A percentile compares a stretch with the other conserved stretches of the same genome.
Conservation (phyloP, 1,140 invertebrate species). For the Lepidurus couesii region DNA sequence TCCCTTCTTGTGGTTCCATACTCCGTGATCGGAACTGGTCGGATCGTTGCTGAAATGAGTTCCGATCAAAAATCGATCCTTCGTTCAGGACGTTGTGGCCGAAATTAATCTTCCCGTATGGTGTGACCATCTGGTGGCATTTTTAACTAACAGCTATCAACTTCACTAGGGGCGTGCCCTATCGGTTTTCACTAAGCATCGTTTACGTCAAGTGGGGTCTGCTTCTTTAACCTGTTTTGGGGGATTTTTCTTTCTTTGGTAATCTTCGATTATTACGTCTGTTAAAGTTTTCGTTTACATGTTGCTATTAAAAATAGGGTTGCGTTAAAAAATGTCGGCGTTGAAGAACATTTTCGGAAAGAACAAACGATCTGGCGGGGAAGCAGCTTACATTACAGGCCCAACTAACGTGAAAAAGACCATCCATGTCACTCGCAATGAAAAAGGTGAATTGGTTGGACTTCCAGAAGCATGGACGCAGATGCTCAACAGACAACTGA, state of each 20-base stretch:
- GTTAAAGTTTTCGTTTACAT: not conserved
- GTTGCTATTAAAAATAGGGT: not conserved
- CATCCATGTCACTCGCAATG: slow-evolving; percentile 73
- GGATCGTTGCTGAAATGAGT: too few species aligned
- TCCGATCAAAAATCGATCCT: too few species aligned
- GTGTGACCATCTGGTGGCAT: too few species aligned
- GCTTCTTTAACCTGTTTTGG: not conserved
- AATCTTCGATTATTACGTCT: not conserved
- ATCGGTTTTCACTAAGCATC: not conserved
- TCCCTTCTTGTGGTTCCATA: too few species aligned
- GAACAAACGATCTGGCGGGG: slow-evolving; percentile 16
- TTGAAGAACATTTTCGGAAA: not conserved
- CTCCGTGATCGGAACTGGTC: too few species aligned
- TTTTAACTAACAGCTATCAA: too few species aligned
- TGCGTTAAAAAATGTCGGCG: not conserved
- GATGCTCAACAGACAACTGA: slow-evolving; percentile 78
- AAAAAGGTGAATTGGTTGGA: slow-evolving; percentile 70
- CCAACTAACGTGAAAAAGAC: slow-evolving; percentile 72
- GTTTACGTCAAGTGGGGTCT: not conserved
- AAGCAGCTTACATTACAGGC: slow-evolving; percentile 57
- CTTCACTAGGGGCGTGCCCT: too few species aligned
- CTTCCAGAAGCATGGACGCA: slow-evolving; percentile 69
- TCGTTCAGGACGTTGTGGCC: too few species aligned
- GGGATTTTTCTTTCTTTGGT: not conserved
- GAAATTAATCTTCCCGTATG: too few species aligned